phyloP scores from a whole-genome alignment of 2,797 vertebrate genomes.

The Dryobates pubescens region DNA sequence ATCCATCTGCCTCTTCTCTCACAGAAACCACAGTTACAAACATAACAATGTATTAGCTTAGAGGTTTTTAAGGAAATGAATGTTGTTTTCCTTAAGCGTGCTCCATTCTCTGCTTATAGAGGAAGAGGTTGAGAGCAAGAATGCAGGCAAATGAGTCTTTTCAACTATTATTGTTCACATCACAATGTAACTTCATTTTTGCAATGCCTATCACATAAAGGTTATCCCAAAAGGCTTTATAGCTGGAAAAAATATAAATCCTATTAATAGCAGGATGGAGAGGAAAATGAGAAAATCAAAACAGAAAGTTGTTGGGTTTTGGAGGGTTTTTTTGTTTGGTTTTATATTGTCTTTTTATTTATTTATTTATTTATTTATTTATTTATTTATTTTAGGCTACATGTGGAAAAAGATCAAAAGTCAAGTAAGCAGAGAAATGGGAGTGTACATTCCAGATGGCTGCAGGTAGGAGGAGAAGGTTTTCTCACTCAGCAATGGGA shows the following conservation, averaged over 20 bases:
- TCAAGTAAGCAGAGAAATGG: background rate
- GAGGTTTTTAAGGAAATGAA: conserved; percentile 36
- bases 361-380: no score
- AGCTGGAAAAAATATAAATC: background rate
- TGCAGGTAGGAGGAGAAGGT: background rate
- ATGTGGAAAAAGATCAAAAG: background rate
- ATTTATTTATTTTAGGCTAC: background rate
- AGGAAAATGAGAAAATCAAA: background rate
- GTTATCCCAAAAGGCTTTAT: background rate
- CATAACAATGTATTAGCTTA: conserved; percentile 21
- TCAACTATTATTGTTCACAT: conserved; percentile 12
- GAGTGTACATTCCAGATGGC: background rate
- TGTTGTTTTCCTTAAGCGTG: conserved; percentile 40
- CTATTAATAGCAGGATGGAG: background rate
- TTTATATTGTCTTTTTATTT: no score
- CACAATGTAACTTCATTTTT: conserved; percentile 24
- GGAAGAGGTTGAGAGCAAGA: conserved; percentile 20
- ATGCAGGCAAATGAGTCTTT: conserved; percentile 14
- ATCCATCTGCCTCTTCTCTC: background rate
- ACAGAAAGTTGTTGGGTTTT: background rate
- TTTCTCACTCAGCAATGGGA: background rate
- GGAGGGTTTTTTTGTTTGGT: no score
- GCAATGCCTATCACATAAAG: background rate
- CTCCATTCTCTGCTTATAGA: conserved; percentile 20
- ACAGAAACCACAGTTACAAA: conserved; percentile 23